phyloP scores from a whole-genome alignment of 2,888 invertebrate genomes.

The Lasius fuliginosus region DNA sequence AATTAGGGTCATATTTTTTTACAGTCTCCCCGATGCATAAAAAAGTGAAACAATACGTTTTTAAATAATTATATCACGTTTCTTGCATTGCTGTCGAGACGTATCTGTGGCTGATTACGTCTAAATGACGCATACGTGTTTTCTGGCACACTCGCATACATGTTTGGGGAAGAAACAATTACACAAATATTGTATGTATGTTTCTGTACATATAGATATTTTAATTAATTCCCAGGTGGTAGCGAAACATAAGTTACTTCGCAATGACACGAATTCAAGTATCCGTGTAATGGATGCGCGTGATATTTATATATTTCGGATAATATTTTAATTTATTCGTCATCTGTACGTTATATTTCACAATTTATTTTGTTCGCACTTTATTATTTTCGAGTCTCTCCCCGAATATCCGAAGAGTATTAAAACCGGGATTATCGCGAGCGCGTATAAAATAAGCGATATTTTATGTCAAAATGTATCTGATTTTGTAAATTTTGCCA shows the following conservation, averaged over 20 bases:
- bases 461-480: constrained; percentile 20
- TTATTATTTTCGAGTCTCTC: constrained; percentile 31
- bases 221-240: constrained; percentile 46
- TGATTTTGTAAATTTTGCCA: not conserved
- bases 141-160: constrained; percentile 12
- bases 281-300: not conserved
- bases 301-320: constrained; percentile 44
- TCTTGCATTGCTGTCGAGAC: constrained; percentile 22
- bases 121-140: constrained; percentile 48
- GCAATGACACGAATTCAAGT: constrained; percentile 13
- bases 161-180: constrained; percentile 34
- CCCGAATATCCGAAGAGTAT: constrained; percentile 5
- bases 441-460: not conserved
- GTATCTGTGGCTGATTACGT: constrained; percentile 28
- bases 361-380: constrained; percentile 38
- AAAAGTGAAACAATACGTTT: not conserved
- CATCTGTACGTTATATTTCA: constrained; percentile 9
- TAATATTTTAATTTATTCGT: constrained; percentile 41
- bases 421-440: constrained; percentile 14
- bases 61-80: constrained; percentile 39
- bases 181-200: not conserved
- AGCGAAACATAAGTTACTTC: constrained; percentile 41
- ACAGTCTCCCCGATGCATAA: not conserved
- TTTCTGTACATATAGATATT: constrained; percentile 25
- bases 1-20: constrained; percentile 24